phyloP scores from a whole-genome alignment of 2,888 invertebrate species.

The Pterostichus madidus region DNA sequence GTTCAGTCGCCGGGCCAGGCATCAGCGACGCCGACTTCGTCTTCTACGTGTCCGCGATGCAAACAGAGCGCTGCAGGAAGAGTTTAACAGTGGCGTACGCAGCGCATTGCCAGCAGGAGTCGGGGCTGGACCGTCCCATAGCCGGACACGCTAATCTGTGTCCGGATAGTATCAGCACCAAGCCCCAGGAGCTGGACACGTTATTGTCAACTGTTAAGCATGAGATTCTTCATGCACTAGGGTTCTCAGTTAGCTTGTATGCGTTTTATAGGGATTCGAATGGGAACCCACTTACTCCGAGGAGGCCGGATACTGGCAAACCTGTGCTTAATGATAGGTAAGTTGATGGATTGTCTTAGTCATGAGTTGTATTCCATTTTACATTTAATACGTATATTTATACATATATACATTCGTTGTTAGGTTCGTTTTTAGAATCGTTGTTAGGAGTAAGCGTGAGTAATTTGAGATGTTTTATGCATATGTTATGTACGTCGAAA shows the following conservation, averaged over 20 bases:
- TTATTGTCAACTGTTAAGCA: slow-evolving; percentile 98
- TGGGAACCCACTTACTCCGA: slow-evolving; percentile 92
- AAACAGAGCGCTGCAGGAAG: slow-evolving; percentile 94
- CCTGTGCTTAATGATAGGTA: slow-evolving; percentile 93
- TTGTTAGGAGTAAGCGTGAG: too few species aligned
- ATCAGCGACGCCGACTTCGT: slow-evolving; percentile 94
- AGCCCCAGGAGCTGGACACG: slow-evolving; percentile 93
- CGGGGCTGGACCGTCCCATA: slow-evolving; percentile 95
- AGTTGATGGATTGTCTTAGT: slow-evolving; percentile 73
- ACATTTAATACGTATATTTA: too few species aligned
- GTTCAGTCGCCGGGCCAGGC: slow-evolving; percentile 82
- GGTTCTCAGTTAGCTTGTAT: slow-evolving; percentile 97
- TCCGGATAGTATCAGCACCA: slow-evolving; percentile 95
- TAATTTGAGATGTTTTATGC: too few species aligned
- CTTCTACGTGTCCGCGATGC: slow-evolving; percentile 96
- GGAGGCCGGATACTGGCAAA: slow-evolving; percentile 91
- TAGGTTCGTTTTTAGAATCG: too few species aligned
- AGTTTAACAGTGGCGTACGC: slow-evolving; percentile 97
- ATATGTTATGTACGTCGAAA: too few species aligned
- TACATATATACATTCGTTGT: too few species aligned
- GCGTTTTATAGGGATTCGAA: slow-evolving; percentile 96
- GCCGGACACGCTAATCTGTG: slow-evolving; percentile 99
- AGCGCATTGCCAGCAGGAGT: slow-evolving; percentile 98
- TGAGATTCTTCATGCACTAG: slow-evolving; percentile 98
- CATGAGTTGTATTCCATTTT: too few species aligned